Evolutionary conservation across 2,113 vertebrate genomes (phyloP).

Genomic region (Manacus vitellinus): DNA sequence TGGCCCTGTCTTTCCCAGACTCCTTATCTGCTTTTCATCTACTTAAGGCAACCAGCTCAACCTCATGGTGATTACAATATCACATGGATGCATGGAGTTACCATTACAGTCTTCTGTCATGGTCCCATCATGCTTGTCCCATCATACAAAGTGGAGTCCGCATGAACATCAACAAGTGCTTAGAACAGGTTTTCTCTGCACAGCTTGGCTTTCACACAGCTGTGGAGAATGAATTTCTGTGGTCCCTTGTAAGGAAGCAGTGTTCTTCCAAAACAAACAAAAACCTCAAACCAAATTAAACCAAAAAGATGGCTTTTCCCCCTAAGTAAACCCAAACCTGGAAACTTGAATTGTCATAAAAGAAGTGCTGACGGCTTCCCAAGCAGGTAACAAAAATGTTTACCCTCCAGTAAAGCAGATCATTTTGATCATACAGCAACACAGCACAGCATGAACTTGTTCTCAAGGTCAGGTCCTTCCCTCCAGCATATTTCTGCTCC

Average conservation of each 20-base stretch:
- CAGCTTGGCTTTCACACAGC: conserved; percentile 11
- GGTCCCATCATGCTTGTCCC: background rate
- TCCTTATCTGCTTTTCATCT: background rate
- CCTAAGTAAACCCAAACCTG: conserved; percentile 2
- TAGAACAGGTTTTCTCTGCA: conserved; percentile 32
- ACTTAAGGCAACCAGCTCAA: background rate
- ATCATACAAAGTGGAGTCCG: background rate
- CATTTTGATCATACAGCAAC: background rate
- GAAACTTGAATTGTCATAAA: conserved; percentile 25
- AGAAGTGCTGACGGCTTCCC: conserved; percentile 2
- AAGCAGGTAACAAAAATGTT: conserved; percentile 42
- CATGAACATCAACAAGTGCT: background rate
- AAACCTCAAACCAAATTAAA: conserved; percentile 43
- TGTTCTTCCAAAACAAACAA: conserved; percentile 51
- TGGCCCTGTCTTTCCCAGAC: background rate
- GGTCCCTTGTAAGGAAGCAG: conserved; percentile 38
- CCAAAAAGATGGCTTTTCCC: background rate
- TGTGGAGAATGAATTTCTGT: conserved; percentile 42
- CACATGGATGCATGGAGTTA: background rate
- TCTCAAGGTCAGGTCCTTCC: background rate
- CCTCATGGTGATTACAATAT: background rate
- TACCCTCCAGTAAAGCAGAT: background rate
- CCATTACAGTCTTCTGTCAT: background rate
- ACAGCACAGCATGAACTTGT: background rate
- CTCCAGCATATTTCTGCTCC: background rate